phyloP scores from a whole-genome alignment of 2,888 invertebrate species.

The Reticulitermes lucifugus region DNA sequence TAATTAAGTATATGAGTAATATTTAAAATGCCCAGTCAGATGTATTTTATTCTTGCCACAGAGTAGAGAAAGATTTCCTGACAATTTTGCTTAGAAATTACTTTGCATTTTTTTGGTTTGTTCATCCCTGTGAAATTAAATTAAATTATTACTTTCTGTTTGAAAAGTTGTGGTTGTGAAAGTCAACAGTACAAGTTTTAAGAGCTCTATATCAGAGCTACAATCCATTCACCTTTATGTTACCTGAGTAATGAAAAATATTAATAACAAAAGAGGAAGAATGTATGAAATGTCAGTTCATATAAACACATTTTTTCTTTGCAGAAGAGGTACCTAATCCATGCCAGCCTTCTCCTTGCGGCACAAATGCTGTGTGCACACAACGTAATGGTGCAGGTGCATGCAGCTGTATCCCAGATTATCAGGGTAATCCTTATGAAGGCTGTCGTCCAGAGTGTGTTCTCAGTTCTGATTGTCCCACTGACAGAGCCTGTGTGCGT shows the following conservation, averaged over 20 bases:
- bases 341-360: slow-evolving; percentile 85
- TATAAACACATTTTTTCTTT: background rate
- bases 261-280: too few relatives aligned
- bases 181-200: too few relatives aligned
- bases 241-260: too few relatives aligned
- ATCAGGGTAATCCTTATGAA: slow-evolving; percentile 87
- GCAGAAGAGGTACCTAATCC: slow-evolving; percentile 63
- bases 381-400: slow-evolving; percentile 83
- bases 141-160: too few relatives aligned
- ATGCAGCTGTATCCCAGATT: slow-evolving; percentile 83
- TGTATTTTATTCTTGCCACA: too few relatives aligned
- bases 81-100: background rate
- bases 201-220: too few relatives aligned
- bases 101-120: background rate
- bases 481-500: slow-evolving; percentile 83
- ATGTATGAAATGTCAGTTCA: too few relatives aligned
- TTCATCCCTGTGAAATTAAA: too few relatives aligned
- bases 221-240: too few relatives aligned
- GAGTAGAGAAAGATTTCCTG: too few relatives aligned
- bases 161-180: too few relatives aligned
- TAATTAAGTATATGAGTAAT: too few relatives aligned
- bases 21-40: background rate
- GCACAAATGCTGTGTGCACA: slow-evolving; percentile 83
- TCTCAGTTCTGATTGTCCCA: slow-evolving; percentile 85
- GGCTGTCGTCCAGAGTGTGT: slow-evolving; percentile 90